phyloP scores from a whole-genome alignment of 1,140 invertebrate species.

The Drosophila obscura region DNA sequence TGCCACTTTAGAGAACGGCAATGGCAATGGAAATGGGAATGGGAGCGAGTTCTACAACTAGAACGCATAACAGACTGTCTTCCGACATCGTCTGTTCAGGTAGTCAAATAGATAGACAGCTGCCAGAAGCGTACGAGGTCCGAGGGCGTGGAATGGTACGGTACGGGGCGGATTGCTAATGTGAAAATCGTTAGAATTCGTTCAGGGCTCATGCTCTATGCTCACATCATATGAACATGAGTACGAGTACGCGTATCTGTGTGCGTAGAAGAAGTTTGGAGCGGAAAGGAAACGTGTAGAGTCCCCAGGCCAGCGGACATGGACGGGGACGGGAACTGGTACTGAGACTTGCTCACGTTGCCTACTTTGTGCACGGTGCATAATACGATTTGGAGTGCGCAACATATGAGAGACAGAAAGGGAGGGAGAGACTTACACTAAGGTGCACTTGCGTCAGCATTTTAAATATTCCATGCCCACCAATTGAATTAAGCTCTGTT shows the following conservation, averaged over 20 bases:
- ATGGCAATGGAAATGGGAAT: conserved; percentile 10
- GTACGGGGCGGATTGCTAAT: conserved; percentile 47
- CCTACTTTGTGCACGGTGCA: conserved; percentile 60
- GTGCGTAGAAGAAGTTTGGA: conserved; percentile 34
- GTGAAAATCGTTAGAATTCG: conserved; percentile 77
- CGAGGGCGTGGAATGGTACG: conserved; percentile 8
- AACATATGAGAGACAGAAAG: conserved; percentile 13
- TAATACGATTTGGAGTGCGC: conserved; percentile 70
- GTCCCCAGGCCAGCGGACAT: too few species aligned
- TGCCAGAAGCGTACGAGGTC: conserved; percentile 26
- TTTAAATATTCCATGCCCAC: conserved; percentile 75
- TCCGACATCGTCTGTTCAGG: conserved; percentile 53
- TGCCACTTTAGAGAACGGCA: conserved; percentile 43
- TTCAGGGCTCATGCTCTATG: conserved; percentile 30
- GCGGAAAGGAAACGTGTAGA: conserved; percentile 38
- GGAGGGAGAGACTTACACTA: conserved; percentile 30
- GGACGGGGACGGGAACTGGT: neutral
- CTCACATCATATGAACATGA: conserved; percentile 30
- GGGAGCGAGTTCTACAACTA: conserved; percentile 36
- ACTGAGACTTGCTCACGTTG: conserved; percentile 27
- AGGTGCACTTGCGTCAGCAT: conserved; percentile 56
- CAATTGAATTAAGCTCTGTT: conserved; percentile 70
- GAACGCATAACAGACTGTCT: conserved; percentile 60
- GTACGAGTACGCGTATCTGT: too few species aligned
- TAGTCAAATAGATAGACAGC: conserved; percentile 73